Evolutionary conservation across 2,888 invertebrate genomes (phyloP).

Genomic region (Allygus modestus): DNA sequence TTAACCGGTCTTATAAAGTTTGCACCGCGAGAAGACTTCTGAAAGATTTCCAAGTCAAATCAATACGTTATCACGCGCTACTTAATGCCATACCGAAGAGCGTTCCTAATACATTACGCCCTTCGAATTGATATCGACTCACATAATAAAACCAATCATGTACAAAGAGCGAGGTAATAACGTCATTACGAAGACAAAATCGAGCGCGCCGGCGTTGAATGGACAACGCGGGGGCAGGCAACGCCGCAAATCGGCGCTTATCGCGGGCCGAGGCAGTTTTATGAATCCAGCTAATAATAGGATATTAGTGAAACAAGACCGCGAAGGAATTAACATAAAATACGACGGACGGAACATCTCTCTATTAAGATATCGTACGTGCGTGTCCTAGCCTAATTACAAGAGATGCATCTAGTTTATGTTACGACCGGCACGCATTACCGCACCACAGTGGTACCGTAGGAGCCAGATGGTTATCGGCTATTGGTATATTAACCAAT

Average conservation of each 20-base stretch:
- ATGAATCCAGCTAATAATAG: conserved; percentile 49
- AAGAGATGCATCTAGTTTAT: conserved; percentile 28
- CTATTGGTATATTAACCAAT: conserved; percentile 45
- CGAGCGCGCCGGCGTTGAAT: neutral
- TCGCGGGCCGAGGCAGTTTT: conserved; percentile 44
- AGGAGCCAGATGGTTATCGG: neutral
- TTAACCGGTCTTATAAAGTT: too few species aligned
- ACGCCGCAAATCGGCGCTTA: conserved; percentile 31
- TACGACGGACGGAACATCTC: conserved; percentile 40
- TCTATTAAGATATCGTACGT: conserved; percentile 57
- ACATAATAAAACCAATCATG: neutral
- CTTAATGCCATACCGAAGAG: too few species aligned
- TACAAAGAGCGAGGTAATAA: conserved; percentile 7
- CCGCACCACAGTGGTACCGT: neutral
- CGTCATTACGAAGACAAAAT: conserved; percentile 6
- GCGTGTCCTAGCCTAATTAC: conserved; percentile 52
- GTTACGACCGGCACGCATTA: neutral
- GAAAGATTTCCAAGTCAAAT: too few species aligned
- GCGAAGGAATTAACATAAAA: conserved; percentile 52
- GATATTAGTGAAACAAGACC: conserved; percentile 57
- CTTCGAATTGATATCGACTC: neutral
- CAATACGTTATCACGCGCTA: too few species aligned
- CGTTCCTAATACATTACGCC: neutral
- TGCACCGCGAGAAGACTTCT: too few species aligned
- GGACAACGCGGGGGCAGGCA: neutral